Percentiles rank a stretch among this genome's conserved stretches.
phyloP scores from a whole-genome alignment of 2,888 invertebrate genomes.

The Leucophenga maculata region DNA sequence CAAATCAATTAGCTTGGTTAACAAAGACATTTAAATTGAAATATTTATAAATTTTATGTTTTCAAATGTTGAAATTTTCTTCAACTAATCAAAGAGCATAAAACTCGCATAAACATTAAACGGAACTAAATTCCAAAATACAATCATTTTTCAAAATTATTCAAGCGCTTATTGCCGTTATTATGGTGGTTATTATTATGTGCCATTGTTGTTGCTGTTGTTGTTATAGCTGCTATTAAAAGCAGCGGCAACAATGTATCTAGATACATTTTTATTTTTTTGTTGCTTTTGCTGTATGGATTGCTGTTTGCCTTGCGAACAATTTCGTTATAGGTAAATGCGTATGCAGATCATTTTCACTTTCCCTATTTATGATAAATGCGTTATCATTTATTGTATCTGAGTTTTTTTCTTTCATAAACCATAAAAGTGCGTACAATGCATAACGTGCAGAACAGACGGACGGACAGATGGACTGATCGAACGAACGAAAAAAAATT shows the following conservation, averaged over 20 bases:
- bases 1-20: no score
- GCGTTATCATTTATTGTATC: conserved; percentile 52
- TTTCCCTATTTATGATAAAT: conserved; percentile 59
- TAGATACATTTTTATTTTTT: conserved; percentile 14
- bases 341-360: conserved; percentile 47
- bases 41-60: no score
- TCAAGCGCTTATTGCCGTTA: background rate
- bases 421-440: conserved; percentile 44
- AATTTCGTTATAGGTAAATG: conserved; percentile 14
- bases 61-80: no score
- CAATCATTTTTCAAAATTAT: background rate
- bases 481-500: background rate
- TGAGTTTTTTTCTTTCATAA: background rate
- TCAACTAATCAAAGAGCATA: no score
- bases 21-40: no score
- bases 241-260: no score
- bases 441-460: background rate
- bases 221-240: background rate
- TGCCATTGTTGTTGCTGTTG: background rate
- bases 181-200: background rate
- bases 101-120: no score
- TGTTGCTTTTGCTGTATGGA: conserved; percentile 28
- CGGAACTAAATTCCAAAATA: no score
- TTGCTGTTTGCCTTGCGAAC: conserved; percentile 26
- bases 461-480: background rate